Evolutionary conservation across 2,888 invertebrate species (phyloP), one percentile per base, ranked within the genome.

Genomic region (Andrena trimmerana): DNA sequence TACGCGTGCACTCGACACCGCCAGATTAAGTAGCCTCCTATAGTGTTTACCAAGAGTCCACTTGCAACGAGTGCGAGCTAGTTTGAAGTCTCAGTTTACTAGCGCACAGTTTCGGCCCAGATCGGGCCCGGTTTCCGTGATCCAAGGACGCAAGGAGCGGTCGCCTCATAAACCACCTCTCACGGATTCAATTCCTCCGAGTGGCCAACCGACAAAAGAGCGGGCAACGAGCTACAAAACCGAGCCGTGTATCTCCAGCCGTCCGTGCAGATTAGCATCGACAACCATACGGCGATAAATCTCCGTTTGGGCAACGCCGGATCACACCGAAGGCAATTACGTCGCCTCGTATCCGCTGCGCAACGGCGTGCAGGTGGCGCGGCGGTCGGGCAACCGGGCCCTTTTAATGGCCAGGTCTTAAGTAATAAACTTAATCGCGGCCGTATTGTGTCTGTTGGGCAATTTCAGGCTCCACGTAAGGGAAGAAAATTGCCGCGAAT

Each of bases 291-390:
- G 65, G 67, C 86, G 77, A 88, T 88, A 87, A 87, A 88, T 88
- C 88, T 87, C 78, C 70, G 88, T 88, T 86, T 88, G 82, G 81
- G 75, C 73, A 72, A 74, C 81, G 82, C 67, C 77, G 81, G 84
- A 88, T 88, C 87, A 88, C 89, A 84, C 78, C 82, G 80, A 87
- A 81, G 85, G 89, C 89, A 89, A 89, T 89, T 89, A 89, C 87
- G 79, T 83, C 81, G 79, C 70, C 74, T 71, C 72, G 84, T 82
- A 80, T 81, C 79, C 77, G 86, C 72, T 72, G 36, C 59, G 73
- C 70, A 79, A 78, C 78, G 78, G 67, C 72, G 82, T 77, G 83
- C 86, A 86, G 83, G 88, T 87, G 86, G 65, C 74, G 77, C 63
- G 27, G 29, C 31, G 70, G 62, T 52, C 50, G 71, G 70, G 70